Conservation (phyloP, 1,140 invertebrate genomes). For the Cydia pomonella region DNA sequence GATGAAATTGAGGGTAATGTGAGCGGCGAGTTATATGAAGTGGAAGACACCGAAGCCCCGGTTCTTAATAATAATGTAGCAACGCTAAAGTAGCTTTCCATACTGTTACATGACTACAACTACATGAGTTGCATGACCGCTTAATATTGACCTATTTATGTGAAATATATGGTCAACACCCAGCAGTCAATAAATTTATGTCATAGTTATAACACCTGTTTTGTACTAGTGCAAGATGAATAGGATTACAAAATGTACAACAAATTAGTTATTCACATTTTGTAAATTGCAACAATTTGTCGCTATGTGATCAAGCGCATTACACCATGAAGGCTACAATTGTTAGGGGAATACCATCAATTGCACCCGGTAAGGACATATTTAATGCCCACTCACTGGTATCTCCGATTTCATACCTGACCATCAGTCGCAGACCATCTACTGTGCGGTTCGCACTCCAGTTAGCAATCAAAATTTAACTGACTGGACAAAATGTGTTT, state of each 20-base stretch:
- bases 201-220: neutral
- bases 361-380: constrained; percentile 67
- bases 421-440: constrained; percentile 41
- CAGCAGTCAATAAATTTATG: constrained; percentile 1
- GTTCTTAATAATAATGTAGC: neutral
- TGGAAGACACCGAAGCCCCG: neutral
- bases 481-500: constrained; percentile 63
- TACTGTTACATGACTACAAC: no score
- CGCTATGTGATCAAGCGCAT: constrained; percentile 64
- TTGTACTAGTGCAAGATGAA: constrained; percentile 38
- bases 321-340: constrained; percentile 74
- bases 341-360: constrained; percentile 75
- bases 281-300: constrained; percentile 74
- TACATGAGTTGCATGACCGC: no score
- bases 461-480: constrained; percentile 28
- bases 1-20: neutral
- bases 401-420: constrained; percentile 51
- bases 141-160: neutral
- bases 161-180: neutral
- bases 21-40: constrained; percentile 1
- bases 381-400: constrained; percentile 69
- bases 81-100: neutral
- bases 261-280: constrained; percentile 69
- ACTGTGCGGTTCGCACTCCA: neutral
- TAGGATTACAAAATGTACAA: constrained; percentile 47